phyloP scores from a whole-genome alignment of 1,140 invertebrate genomes.

The Pachypeltis micranthus region DNA sequence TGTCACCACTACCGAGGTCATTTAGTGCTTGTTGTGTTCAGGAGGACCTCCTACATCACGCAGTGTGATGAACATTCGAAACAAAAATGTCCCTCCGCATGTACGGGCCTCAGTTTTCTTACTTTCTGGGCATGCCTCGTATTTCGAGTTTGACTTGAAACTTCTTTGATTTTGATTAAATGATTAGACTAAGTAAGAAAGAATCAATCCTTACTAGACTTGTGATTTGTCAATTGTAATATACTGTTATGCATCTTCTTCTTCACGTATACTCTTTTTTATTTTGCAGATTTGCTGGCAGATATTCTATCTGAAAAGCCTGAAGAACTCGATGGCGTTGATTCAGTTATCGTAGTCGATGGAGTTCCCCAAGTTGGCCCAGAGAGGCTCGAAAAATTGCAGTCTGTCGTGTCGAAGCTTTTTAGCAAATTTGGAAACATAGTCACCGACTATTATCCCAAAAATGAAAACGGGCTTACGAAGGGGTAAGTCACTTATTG shows the following conservation, averaged over 20 bases:
- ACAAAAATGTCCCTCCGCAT: neutral
- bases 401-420: conserved; percentile 83
- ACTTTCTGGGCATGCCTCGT: too few relatives aligned
- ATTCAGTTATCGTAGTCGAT: conserved; percentile 92
- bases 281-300: conserved; percentile 67
- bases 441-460: conserved; percentile 81
- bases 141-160: neutral
- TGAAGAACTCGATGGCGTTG: conserved; percentile 87
- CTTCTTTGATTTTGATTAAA: neutral
- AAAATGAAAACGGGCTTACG: conserved; percentile 67
- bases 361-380: conserved; percentile 88
- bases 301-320: conserved; percentile 80
- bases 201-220: neutral
- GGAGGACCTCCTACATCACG: too few relatives aligned
- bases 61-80: too few relatives aligned
- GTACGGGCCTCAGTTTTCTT: too few relatives aligned
- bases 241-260: neutral
- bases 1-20: too few relatives aligned
- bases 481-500: too few relatives aligned
- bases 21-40: too few relatives aligned
- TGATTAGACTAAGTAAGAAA: neutral
- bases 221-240: neutral
- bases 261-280: neutral
- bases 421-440: conserved; percentile 85
- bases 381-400: conserved; percentile 83